Base-by-base conservation (phyloP, 2,888 invertebrate genomes). In the Pyrrhosoma nymphula region DNA sequence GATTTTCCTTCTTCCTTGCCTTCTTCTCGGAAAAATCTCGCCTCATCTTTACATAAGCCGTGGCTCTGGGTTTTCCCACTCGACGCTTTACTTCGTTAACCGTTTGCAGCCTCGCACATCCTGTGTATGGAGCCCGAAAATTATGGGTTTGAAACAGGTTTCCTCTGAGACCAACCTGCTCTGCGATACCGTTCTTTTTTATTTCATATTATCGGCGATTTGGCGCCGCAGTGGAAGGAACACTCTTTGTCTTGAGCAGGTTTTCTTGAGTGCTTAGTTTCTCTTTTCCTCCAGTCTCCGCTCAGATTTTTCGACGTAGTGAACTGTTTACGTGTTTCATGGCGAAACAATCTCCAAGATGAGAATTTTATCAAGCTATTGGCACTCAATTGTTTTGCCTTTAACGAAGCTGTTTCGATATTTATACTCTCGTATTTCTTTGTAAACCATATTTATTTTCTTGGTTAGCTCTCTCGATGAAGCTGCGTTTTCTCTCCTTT, bases 91-190 rank as follows among this genome's bases (percentile, higher is more conserved):
- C 82, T 69, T 69, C 69, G 23, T 69, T 26, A 69, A 69, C 30
- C 82, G 82, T 82, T 82, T 82, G 16, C 16, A 82, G 14, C 18
- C 16, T 35, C 18, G 82, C 35, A 30, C 35, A 16, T 82, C 82
- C 26, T 82, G 14, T n/a, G 69, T 26, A 26, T 23, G 26, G 20
- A 82, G 82, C 30, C 35, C 16, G 10, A 82, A 35, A 82, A 82
- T 30, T 14, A 16, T 18, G 82, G 82, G 14, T 35, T 82, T 0
- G 35, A 35, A 82, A 82, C 82, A 35, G 82, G 35, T 82, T 82
- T 82, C 82, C 35, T 82, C n/a, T 69, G 23, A n/a, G 69, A 69
- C 4, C 82, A 82, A 35, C 82, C 82, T 82, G 82, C 82, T 82
- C 82, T 3, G 82, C 82, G 82, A 26, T 82, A 2, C 82, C 35